Evolutionary conservation across 2,888 invertebrate species (phyloP).

Genomic region (Scelioninae gen. 2): DNA sequence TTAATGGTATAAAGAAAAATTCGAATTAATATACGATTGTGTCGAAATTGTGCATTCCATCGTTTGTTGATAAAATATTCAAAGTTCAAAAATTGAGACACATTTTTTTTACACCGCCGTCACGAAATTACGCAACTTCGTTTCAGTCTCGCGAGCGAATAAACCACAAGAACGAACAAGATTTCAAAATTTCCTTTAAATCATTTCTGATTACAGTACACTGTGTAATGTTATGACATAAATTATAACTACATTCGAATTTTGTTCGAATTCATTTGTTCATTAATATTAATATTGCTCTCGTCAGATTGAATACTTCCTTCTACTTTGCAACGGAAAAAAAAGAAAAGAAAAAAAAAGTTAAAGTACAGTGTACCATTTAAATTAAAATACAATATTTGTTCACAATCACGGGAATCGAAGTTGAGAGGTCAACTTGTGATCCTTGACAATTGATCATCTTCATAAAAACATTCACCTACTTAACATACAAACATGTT

Average conservation of each 20-base stretch:
- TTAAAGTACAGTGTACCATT: conserved; percentile 28
- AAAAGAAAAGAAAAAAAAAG: not conserved
- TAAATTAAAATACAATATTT: conserved; percentile 1
- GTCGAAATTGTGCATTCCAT: not conserved
- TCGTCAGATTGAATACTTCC: conserved; percentile 12
- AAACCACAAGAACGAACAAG: conserved; percentile 7
- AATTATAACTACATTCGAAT: conserved; percentile 16
- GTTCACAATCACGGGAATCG: not conserved
- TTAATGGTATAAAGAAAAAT: conserved; percentile 7
- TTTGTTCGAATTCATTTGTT: conserved; percentile 16
- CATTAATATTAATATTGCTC: conserved; percentile 41
- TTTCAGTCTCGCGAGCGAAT: not conserved
- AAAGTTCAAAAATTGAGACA: not conserved
- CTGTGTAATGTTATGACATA: conserved; percentile 17
- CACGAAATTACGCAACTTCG: not conserved
- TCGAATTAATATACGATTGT: not conserved
- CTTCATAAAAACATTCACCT: conserved; percentile 19
- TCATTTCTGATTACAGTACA: conserved; percentile 30
- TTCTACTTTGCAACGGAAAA: conserved; percentile 5
- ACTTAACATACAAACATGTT: conserved; percentile 21
- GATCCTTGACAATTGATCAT: not conserved
- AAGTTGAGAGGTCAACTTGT: conserved; percentile 2
- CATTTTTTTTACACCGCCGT: not conserved
- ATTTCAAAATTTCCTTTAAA: conserved; percentile 48
- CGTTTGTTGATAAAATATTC: not conserved